Base-by-base conservation (phyloP, 2,888 invertebrate species). In the Clunio marinus region DNA sequence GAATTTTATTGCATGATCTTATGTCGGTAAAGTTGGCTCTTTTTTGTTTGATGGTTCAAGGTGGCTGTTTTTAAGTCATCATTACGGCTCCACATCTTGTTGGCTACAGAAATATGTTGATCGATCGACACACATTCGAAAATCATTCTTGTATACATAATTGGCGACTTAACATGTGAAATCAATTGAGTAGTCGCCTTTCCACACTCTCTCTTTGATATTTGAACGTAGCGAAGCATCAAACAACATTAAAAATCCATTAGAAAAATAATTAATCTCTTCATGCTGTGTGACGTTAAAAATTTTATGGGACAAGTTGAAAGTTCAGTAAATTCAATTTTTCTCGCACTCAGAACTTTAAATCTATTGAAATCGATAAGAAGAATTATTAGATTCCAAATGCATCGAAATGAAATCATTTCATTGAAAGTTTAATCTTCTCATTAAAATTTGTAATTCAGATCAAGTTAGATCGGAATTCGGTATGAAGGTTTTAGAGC, bases 251-350 rank as follows among this genome's bases (percentile, higher is more conserved):
- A 51, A 51, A 51, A 51, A 22, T 22, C 22, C 51, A 51, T 51
- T 51, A 51, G 3, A 51, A 51, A 22, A 7, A 17, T 51, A 51
- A 51, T 51, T 51, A 65, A 65, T 65, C 63, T 65, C 63, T 2
- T n/a, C 35, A 13, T 32, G 35, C 7, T 22, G 35, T 46, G 45
- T 27, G 63, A 46, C 63, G 46, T 46, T 65, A 15, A 13, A 65
- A 58, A 28, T 25, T 65, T 20, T 46, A 13, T 65, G 28, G 46
- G 20, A 17, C 63, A 20, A 28, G 63, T 65, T 27, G 27, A 58
- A n/a, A 58, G 58, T 58, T 58, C 58, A 58, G 2, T 10, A 10
- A 58, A 58, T 58, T 58, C 27, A 58, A 58, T 58, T 58, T 32
- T 58, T 58, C 51, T 22, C 4, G 10, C 41, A 15, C 2, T 41